Evolutionary conservation across 2,888 invertebrate genomes (phyloP), one percentile per base, ranked within the genome.

Genomic region (Troides aeacus): DNA sequence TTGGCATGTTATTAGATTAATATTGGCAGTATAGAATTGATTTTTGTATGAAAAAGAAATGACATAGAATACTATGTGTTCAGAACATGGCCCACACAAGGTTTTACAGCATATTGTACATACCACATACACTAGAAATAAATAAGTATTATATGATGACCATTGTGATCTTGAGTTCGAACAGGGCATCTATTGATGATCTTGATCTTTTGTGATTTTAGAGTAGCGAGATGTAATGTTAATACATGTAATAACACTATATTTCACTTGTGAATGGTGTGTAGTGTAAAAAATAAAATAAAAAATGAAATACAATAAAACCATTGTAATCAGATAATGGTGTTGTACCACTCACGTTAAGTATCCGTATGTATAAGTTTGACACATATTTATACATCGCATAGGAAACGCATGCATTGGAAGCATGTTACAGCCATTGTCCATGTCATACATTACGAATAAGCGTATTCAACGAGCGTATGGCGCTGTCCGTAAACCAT

Each of bases 361-460:
- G 66, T 50, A 62, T 42, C 66, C 58, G 24, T 21, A 63, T 62
- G 46, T 61, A 66, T 62, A 53, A 50, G 62, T 66, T 70, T 66
- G 70, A 70, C 70, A 70, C 62, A 62, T 62, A 17, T 62, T 59
- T 50, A 50, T 62, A 70, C 66, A 70, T 65, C 66, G 62, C 69
- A 66, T 70, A 66, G 46, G 66, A 62, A 70, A 66, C 62, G 62
- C 66, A 66, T 62, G 65, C 70, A 66, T 6, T n/a, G 62, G 62
- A 70, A 66, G 65, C 66, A 66, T 63, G 69, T 65, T 58, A 69
- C 69, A 69, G 70, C 70, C 70, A 62, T 70, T 17, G 62, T 70
- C 62, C 62, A 46, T 65, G 65, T 65, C 39, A 39, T 65, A 63
- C 62, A 69, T 62, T 63, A 70, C 46, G 62, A 66, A 62, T 70